Base-by-base conservation (phyloP, 1,140 invertebrate genomes). In the Pseudobourletiella spinata region DNA sequence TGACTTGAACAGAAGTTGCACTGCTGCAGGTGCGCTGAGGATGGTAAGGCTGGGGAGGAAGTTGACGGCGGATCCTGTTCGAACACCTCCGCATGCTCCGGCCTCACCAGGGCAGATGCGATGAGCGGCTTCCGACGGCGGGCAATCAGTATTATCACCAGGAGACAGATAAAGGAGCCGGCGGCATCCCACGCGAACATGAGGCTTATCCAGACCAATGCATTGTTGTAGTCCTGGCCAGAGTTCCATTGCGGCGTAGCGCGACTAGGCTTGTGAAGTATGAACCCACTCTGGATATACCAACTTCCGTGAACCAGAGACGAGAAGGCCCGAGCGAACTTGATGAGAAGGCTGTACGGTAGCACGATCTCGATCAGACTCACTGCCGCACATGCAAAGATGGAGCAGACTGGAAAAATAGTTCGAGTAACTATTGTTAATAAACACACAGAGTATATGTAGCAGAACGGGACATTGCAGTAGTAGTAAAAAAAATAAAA, bases 141-240 rank as follows among this genome's bases (percentile, higher is more conserved):
- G 6, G 71, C 71, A 4, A 71, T 59, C 8, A 69, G 67, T n/a
- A 76, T 71, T 25, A 73, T 61, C 18, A 69, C 70, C 16, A 77
- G 65, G 28, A 74, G 72, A 29, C 75, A 63, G 4, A 70, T 70
- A 32, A 74, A 75, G 24, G 74, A 74, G 22, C 67, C 72, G 30
- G 74, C 74, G 25, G 74, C 61, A 26, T 77, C 75, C 76, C 75
- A 76, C 6, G 76, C 72, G 54, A 76, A 76, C 18, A 71, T 67
- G 0, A 77, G 51, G n/a, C 72, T 72, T n/a, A 76, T 70, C 65
- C 69, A 71, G 42, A 73, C 69, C 16, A 67, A 22, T 3, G 63
- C 63, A 29, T 46, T 59, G 32, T 68, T 68, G 39, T 58, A 68
- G 20, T 68, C 66, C 18, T 58, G 55, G 32, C 66, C 61, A 14